Percentiles rank a stretch among this genome's conserved stretches.
phyloP scores from a whole-genome alignment of 1,140 invertebrate genomes.

The Araneus ventricosus region DNA sequence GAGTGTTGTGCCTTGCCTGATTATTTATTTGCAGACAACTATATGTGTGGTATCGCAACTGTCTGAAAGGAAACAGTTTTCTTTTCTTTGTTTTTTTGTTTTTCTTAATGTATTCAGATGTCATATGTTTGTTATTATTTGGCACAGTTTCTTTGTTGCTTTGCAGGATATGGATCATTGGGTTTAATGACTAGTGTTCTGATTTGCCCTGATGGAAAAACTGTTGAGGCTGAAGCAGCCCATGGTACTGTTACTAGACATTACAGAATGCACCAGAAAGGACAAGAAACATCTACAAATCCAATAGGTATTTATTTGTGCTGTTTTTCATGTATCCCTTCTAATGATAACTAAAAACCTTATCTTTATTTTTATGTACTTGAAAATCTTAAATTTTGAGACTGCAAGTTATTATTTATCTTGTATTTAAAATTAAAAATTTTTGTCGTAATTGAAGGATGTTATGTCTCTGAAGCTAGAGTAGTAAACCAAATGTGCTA shows the following conservation, averaged over 20 bases:
- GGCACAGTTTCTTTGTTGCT: not conserved
- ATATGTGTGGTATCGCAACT: not conserved
- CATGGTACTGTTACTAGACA: constrained; percentile 98
- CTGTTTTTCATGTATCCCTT: too few species aligned
- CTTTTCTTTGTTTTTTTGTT: too few species aligned
- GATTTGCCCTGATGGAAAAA: constrained; percentile 97
- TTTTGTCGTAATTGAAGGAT: too few species aligned
- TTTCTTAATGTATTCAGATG: not conserved
- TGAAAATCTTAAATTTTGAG: too few species aligned
- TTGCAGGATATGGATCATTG: constrained; percentile 87
- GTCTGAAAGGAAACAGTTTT: not conserved
- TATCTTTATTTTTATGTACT: too few species aligned
- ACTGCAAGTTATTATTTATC: too few species aligned
- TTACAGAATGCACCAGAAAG: constrained; percentile 95
- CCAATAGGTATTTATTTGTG: constrained; percentile 86
- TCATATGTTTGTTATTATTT: not conserved
- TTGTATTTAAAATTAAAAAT: too few species aligned
- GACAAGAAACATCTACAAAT: constrained; percentile 98
- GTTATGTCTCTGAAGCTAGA: too few species aligned
- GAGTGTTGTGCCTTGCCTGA: too few species aligned
- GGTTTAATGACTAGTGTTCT: constrained; percentile 96
- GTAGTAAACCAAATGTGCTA: too few species aligned
- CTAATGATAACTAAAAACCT: too few species aligned
- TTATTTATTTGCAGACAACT: too few species aligned
- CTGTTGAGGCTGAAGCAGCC: constrained; percentile 97